Conservation (phyloP, 1,140 invertebrate species). For the Coelopa frigida region DNA sequence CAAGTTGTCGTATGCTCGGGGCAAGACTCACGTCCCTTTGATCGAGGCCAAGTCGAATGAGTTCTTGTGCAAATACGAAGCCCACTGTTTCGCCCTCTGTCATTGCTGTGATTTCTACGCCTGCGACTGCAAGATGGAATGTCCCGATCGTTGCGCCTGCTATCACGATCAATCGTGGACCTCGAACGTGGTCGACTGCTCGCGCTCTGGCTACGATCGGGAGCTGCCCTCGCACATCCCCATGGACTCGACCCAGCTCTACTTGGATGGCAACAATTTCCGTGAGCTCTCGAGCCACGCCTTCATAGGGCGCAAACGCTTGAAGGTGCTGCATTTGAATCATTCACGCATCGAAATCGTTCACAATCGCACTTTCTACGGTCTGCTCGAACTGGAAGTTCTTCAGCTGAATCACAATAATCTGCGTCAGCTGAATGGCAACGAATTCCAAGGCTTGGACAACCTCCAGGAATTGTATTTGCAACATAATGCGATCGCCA, state of each 20-base stretch:
- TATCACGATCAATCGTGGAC: conserved; percentile 89
- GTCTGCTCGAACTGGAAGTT: conserved; percentile 70
- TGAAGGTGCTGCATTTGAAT: conserved; percentile 77
- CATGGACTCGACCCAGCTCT: conserved; percentile 86
- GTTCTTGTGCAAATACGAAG: conserved; percentile 85
- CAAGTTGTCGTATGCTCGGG: conserved; percentile 76
- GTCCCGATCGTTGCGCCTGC: conserved; percentile 83
- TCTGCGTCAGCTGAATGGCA: conserved; percentile 66
- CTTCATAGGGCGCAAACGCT: conserved; percentile 81
- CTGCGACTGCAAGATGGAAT: conserved; percentile 92
- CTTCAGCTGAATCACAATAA: conserved; percentile 76
- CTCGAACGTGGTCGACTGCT: conserved; percentile 87
- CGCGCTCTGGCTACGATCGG: conserved; percentile 62
- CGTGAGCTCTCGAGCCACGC: conserved; percentile 70
- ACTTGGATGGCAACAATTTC: conserved; percentile 82
- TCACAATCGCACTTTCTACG: conserved; percentile 85
- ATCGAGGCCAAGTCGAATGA: conserved; percentile 77
- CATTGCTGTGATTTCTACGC: conserved; percentile 92
- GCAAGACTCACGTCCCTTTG: conserved; percentile 68
- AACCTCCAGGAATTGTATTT: conserved; percentile 76
- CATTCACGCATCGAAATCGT: conserved; percentile 76
- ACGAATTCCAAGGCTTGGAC: conserved; percentile 71
- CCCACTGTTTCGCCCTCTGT: conserved; percentile 83
- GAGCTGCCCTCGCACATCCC: conserved; percentile 75
- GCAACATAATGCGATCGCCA: conserved; percentile 70